Base-by-base conservation (phyloP, 2,113 vertebrate species). In the Pelusios castaneus region DNA sequence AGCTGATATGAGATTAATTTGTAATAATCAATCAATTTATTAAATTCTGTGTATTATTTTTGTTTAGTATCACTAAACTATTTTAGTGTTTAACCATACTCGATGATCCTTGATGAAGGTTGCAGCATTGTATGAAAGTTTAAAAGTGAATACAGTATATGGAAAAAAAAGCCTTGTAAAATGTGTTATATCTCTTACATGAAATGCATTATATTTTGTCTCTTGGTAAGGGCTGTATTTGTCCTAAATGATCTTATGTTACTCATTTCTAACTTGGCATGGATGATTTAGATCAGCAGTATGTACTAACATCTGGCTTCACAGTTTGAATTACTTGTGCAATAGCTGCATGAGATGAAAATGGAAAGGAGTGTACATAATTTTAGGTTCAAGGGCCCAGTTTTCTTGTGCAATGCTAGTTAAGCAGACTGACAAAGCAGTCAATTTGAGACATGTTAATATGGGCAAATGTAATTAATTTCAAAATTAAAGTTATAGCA, bases 291-390 rank as follows among this genome's bases (percentile, higher is more conserved):
- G 60, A 91, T 95, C 82, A 87, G 58, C 54, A 76, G 41, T 89
- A 49, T 86, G 38, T 89, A 78, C 51, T 90, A 84, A 96, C 93
- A 95, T 96, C 91, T 94, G 94, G 47, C 49, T 84, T 80, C 29
- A 70, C 5, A 89, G n/a, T 92, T 73, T 88, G 89, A 90, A 95
- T 94, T 90, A 94, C 82, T 94, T 0, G 0, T 84, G 49, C 2
- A 3, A 70, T 38, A 90, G 84, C 91, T 70, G 27, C 84, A 89
- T 84, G 81, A 89, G 78, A 92, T 92, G 82, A 88, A 97, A 97
- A 95, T 90, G 38, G 31, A 73, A 83, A 89, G 43, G 45, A 87
- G 90, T 91, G 80, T 17, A 78, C 25, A 38, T 52, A 90, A 93
- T 93, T 95, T 95, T 73, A 92, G 82, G 22, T 82, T 95, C 78